These are phyloP conservation scores for Gasterosteus nipponicus DNA, from an alignment of 2,113 vertebrate genomes.

Conservation along the genomic window DNA sequence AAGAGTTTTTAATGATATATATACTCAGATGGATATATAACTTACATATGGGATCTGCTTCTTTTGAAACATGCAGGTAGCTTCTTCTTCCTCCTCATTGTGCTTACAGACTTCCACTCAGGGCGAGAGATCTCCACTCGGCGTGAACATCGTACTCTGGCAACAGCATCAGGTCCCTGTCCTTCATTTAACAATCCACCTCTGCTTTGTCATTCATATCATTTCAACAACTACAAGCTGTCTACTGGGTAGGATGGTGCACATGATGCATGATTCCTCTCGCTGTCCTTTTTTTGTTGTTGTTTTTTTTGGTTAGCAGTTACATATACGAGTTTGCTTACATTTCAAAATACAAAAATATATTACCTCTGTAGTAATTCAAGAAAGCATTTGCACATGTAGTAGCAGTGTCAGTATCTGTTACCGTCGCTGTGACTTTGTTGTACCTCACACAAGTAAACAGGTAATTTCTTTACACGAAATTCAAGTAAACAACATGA, in stretches of 20 bases:
- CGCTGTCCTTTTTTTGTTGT: constrained; percentile 8
- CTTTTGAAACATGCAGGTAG: constrained; percentile 69
- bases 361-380: constrained; percentile 82
- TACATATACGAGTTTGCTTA: constrained; percentile 68
- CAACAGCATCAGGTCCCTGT: constrained; percentile 40
- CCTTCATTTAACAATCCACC: constrained; percentile 61
- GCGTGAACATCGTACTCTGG: constrained; percentile 5
- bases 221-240: constrained; percentile 58
- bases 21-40: constrained; percentile 60
- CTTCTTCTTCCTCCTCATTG: constrained; percentile 58
- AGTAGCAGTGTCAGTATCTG: constrained; percentile 69
- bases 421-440: constrained; percentile 77
- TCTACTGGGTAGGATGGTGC: constrained; percentile 61
- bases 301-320: constrained; percentile 63
- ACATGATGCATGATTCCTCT: constrained; percentile 41
- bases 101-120: constrained; percentile 64
- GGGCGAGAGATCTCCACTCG: constrained; percentile 19
- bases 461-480: constrained; percentile 79
- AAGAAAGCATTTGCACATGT: constrained; percentile 77
- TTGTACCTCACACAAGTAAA: constrained; percentile 76
- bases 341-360: constrained; percentile 82
- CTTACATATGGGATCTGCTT: constrained; percentile 43
- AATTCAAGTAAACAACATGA: constrained; percentile 84
- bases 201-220: constrained; percentile 55
- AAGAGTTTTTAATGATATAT: constrained; percentile 51